phyloP scores from a whole-genome alignment of 2,888 invertebrate species.

The Latheticus oryzae region DNA sequence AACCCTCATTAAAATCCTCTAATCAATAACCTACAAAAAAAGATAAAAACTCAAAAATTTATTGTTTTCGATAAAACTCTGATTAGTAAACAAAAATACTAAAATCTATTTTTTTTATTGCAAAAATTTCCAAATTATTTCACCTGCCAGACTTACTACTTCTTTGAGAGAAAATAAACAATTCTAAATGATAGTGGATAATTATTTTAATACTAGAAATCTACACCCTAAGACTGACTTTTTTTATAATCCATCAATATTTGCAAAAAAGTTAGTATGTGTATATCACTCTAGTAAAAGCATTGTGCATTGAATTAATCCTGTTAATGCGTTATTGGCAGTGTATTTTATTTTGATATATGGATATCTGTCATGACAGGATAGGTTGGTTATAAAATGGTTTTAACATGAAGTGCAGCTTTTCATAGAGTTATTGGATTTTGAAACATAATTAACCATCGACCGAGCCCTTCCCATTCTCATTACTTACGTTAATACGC shows the following conservation, averaged over 20 bases:
- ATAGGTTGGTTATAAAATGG: constrained; percentile 52
- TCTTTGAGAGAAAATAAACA: no score
- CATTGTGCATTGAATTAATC: constrained; percentile 51
- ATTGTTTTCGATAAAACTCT: no score
- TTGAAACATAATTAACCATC: constrained; percentile 50
- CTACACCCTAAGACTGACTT: no score
- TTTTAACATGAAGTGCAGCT: constrained; percentile 44
- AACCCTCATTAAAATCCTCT: no score
- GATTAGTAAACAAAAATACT: no score
- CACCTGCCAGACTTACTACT: no score
- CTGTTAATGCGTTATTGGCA: constrained; percentile 61
- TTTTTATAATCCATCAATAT: constrained; percentile 7
- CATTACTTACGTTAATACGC: constrained; percentile 42
- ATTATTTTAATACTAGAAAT: no score
- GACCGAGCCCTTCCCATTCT: constrained; percentile 50
- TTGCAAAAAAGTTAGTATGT: constrained; percentile 8
- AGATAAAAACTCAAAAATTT: no score
- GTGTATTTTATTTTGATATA: constrained; percentile 58
- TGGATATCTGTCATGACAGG: constrained; percentile 58
- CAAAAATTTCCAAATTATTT: no score
- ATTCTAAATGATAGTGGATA: no score
- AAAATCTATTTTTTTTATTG: no score
- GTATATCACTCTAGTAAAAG: constrained; percentile 4
- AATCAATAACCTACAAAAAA: no score
- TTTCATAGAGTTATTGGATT: constrained; percentile 55